Percentiles rank a stretch among this genome's conserved stretches.
Evolutionary conservation across 2,888 invertebrate species (phyloP).

Genomic region (Heliconius ismenius): DNA sequence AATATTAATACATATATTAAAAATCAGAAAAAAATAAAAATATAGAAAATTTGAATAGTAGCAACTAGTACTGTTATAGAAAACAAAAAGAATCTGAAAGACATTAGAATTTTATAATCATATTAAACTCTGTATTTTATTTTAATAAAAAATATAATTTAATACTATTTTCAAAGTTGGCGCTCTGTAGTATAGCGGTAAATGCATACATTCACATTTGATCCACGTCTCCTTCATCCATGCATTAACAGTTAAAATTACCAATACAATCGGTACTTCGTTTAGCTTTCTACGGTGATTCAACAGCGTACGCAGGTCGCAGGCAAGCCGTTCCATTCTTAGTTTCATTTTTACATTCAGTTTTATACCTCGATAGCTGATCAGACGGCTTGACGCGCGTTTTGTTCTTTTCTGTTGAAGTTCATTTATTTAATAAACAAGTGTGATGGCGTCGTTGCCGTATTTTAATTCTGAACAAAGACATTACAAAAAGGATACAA

Average conservation of each 20-base stretch:
- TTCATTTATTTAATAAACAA: constrained; percentile 39
- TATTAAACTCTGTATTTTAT: not conserved
- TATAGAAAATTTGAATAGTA: not conserved
- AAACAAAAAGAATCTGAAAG: not conserved
- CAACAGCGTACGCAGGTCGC: constrained; percentile 61
- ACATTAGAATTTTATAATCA: not conserved
- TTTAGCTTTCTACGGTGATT: constrained; percentile 78
- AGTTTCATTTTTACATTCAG: constrained; percentile 42
- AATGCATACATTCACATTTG: constrained; percentile 63
- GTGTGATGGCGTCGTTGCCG: constrained; percentile 78
- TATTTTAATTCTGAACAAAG: constrained; percentile 83
- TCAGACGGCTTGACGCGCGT: constrained; percentile 56
- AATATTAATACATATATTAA: too few relatives aligned
- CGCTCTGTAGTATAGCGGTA: constrained; percentile 69
- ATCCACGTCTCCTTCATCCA: constrained; percentile 71
- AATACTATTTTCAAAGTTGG: constrained; percentile 55
- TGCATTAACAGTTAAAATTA: constrained; percentile 72
- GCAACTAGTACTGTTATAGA: not conserved
- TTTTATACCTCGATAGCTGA: constrained; percentile 41
- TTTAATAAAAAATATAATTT: not conserved
- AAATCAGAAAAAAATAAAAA: too few relatives aligned
- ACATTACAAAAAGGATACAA: constrained; percentile 93
- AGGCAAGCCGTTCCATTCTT: constrained; percentile 58
- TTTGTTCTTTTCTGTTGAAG: constrained; percentile 48
- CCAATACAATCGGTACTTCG: constrained; percentile 66